Evolutionary conservation across 37 sponge, comb jelly and placozoan genomes (phyloP), one percentile per base, ranked within the genome.

Genomic region (Theonella swinhoei): DNA sequence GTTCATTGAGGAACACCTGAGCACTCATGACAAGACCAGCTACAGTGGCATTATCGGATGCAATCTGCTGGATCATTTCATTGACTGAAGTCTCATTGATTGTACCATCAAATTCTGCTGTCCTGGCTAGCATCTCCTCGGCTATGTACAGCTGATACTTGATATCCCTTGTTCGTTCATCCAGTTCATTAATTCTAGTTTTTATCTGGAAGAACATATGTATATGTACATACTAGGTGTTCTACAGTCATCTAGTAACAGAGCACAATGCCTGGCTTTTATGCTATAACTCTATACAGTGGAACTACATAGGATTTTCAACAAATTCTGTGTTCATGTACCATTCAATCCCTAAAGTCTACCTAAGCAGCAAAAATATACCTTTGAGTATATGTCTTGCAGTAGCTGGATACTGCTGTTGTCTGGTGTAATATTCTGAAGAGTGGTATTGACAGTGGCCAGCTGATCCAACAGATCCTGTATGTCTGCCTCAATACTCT

Each of bases 31-130:
- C n/a, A 4, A 62, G 26, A 24, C 20, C 1, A 31, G 62, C 39
- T 23, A 81, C 5, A 24, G 72, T 72, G 30, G 37, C 36, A 62
- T 81, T 70, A 23, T 58, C 4, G 17, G 0, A 0, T 19, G 19
- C 5, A 30, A 71, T 58, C 23, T 14, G 26, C 33, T 33, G 30
- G 36, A 2, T 5, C 20, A 81, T 29, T 8, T 81, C 72, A 14
- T 9, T 28, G 17, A 81, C 62, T 33, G 26, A 9, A 1, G 39
- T 61, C 72, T 35, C 41, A 59, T 81, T 81, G 17, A 81, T 62
- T n/a, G 72, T 72, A 25, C 82, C 82, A 58, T 81, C 62, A 70
- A 72, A 81, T 71, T 17, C 71, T 34, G 11, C 23, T 3, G 72
- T 54, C 5, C 0, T 59, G 22, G 40, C 62, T 5, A 81, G 82